Percentiles rank a stretch among this genome's conserved stretches.
Conservation (phyloP, 2,888 invertebrate genomes). For the Drosophila quasianomalipes region DNA sequence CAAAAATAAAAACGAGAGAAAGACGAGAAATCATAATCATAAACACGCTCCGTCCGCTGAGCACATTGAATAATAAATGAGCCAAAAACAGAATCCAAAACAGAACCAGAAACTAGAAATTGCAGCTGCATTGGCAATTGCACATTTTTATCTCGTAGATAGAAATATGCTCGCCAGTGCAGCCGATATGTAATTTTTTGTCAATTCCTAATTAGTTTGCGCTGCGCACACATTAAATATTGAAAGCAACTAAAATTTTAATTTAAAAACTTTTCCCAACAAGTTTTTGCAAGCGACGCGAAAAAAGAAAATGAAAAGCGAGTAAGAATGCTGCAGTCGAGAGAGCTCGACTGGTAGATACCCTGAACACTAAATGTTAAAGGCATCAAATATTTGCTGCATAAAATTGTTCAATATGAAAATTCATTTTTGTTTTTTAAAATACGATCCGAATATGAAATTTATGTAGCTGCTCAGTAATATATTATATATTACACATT, state of each 20-base stretch:
- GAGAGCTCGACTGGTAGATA: background rate
- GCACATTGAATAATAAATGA: constrained; percentile 67
- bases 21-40: constrained; percentile 67
- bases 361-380: background rate
- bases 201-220: constrained; percentile 63
- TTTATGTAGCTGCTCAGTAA: background rate
- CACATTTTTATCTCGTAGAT: constrained; percentile 46
- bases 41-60: constrained; percentile 49
- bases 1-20: constrained; percentile 23
- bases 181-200: constrained; percentile 46
- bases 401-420: background rate
- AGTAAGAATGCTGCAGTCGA: background rate
- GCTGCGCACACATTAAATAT: constrained; percentile 56
- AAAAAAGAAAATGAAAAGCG: background rate
- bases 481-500: background rate
- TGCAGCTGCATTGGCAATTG: constrained; percentile 17
- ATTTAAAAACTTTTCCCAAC: constrained; percentile 54
- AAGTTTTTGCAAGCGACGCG: constrained; percentile 25
- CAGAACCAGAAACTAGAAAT: constrained; percentile 12
- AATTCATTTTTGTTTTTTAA: background rate
- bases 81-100: constrained; percentile 34
- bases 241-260: constrained; percentile 61
- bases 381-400: background rate
- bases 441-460: background rate
- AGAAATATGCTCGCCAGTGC: constrained; percentile 6